Evolutionary conservation across 2,888 invertebrate species (phyloP).

Genomic region (Smittia sp.): DNA sequence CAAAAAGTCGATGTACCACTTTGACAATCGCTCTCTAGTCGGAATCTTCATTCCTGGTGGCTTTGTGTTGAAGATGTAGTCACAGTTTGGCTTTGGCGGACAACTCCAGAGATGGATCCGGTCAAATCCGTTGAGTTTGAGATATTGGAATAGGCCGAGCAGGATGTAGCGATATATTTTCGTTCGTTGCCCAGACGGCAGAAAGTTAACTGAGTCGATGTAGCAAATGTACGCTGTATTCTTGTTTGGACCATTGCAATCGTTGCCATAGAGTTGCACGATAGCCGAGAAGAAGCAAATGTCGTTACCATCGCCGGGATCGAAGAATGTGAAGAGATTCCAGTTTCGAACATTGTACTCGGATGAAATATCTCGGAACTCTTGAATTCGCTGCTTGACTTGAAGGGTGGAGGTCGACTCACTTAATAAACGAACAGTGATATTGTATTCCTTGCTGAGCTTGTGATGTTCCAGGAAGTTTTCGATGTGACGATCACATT

Average conservation of each 20-base stretch:
- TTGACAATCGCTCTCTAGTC: neutral
- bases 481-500: neutral
- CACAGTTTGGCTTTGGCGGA: neutral
- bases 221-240: neutral
- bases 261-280: neutral
- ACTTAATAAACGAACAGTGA: conserved; percentile 7
- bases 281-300: neutral
- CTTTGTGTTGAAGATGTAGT: conserved; percentile 3
- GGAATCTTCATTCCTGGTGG: conserved; percentile 8
- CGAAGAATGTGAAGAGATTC: neutral
- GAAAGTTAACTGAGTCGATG: conserved; percentile 13
- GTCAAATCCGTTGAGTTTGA: neutral
- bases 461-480: conserved; percentile 3
- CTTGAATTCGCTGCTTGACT: neutral
- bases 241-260: neutral
- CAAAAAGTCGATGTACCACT: neutral
- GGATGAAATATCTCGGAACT: neutral
- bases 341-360: neutral
- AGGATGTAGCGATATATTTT: neutral
- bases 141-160: neutral
- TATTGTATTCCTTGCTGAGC: neutral
- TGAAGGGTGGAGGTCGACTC: neutral
- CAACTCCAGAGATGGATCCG: neutral
- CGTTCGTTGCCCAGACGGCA: neutral
- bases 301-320: neutral